phyloP scores from a whole-genome alignment of 2,888 invertebrate species.

The Dasypogon diadema region DNA sequence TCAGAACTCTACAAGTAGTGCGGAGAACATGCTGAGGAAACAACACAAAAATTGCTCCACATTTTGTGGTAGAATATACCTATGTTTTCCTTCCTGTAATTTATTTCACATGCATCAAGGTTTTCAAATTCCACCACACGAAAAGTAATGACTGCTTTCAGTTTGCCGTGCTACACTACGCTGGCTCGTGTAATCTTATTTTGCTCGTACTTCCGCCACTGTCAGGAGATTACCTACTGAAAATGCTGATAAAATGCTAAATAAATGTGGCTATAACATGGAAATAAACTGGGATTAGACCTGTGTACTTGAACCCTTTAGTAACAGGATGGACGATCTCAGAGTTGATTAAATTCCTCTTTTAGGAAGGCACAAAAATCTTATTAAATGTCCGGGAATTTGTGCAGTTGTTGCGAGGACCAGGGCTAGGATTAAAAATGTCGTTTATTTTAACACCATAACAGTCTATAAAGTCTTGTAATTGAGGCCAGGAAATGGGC shows the following conservation, averaged over 20 bases:
- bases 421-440: too few relatives aligned
- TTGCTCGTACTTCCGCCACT: not conserved
- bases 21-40: not conserved
- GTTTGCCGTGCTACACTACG: not conserved
- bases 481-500: too few relatives aligned
- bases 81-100: conserved; percentile 11
- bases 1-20: not conserved
- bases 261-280: not conserved
- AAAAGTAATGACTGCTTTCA: conserved; percentile 3
- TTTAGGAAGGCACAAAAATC: too few relatives aligned
- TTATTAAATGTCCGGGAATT: too few relatives aligned
- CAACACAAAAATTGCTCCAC: not conserved
- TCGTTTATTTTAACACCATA: too few relatives aligned
- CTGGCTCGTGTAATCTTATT: not conserved
- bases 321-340: too few relatives aligned
- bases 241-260: not conserved
- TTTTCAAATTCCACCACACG: conserved; percentile 6
- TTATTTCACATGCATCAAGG: conserved; percentile 16
- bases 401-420: too few relatives aligned
- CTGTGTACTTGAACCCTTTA: too few relatives aligned
- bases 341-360: too few relatives aligned
- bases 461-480: too few relatives aligned
- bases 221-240: not conserved
- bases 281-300: not conserved
- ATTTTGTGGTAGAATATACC: conserved; percentile 7